Evolutionary conservation across 2,113 vertebrate genomes (phyloP), one percentile per base, ranked within the genome.

Genomic region (Phycodurus eques): DNA sequence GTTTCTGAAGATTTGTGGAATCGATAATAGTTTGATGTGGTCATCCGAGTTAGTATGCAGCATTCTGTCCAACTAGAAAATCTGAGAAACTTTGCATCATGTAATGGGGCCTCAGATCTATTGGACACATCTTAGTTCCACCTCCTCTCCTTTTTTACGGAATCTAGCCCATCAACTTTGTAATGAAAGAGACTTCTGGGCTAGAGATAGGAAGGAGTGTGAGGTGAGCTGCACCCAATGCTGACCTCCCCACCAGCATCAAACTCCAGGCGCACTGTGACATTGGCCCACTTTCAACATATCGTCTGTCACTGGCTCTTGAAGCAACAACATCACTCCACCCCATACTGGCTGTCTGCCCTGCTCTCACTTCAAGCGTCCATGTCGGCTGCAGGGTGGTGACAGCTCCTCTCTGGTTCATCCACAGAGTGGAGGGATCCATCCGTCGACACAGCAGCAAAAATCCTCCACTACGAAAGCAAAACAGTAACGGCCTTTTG

Each of bases 401-500:
- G 90, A 93, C 90, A 91, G 89, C 84, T 86, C 73, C 78, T 87
- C 86, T 88, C 89, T 81, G 82, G 74, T 84, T 90, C 81, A 77
- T 72, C 76, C 73, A 68, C 73, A 87, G 88, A 81, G 73, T 76
- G 74, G 75, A 81, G 83, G 81, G 81, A 78, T 92, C 90, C 80
- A 66, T 91, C 90, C 43, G 43, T 46, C 11, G 90, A 73, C 85
- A 78, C 74, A 33, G 80, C 86, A 83, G 83, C 85, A 60, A 5
- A 80, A 89, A 76, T 73, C 71, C 67, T 82, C 84, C 83, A 85
- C 88, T 84, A 89, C 87, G 90, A 39, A 90, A 90, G 83, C 82
- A 90, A 89, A 92, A 91, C 84, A 92, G 90, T 91, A 90, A 91
- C 88, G 31, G 74, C 75, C 83, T 87, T 87, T 89, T 83, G 88